phyloP scores from a whole-genome alignment of 2,888 invertebrate genomes.

The Cantharis rustica region DNA sequence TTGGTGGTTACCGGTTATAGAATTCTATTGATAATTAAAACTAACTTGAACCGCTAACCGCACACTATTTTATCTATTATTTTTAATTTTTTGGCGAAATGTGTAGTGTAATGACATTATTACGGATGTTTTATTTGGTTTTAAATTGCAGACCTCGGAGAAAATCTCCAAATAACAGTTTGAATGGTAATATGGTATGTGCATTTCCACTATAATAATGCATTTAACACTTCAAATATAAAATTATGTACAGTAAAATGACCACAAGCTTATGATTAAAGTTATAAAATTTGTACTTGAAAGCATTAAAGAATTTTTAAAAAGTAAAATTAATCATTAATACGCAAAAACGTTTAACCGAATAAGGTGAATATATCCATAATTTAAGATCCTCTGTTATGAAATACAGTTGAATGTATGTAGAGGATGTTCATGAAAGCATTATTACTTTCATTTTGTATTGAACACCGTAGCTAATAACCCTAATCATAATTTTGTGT shows the following conservation, averaged over 20 bases:
- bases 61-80: background rate
- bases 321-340: slow-evolving; percentile 6
- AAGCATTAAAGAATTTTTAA: slow-evolving; percentile 5
- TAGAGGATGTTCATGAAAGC: background rate
- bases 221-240: slow-evolving; percentile 43
- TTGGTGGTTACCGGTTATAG: background rate
- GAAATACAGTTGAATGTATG: background rate
- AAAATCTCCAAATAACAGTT: background rate
- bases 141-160: background rate
- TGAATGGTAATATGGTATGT: background rate
- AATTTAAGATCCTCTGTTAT: background rate
- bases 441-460: background rate
- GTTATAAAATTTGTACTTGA: slow-evolving; percentile 1
- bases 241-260: slow-evolving; percentile 40
- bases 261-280: slow-evolving; percentile 10
- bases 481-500: slow-evolving; percentile 29
- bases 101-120: background rate
- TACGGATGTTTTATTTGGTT: background rate
- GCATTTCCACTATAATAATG: slow-evolving; percentile 38
- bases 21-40: background rate
- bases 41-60: background rate
- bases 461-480: slow-evolving; percentile 19
- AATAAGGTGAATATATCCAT: background rate
- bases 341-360: slow-evolving; percentile 4
- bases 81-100: background rate